These are phyloP conservation scores for Pyrgilauda ruficollis DNA, from an alignment of 2,113 vertebrate genomes.

Conservation along the genomic window DNA sequence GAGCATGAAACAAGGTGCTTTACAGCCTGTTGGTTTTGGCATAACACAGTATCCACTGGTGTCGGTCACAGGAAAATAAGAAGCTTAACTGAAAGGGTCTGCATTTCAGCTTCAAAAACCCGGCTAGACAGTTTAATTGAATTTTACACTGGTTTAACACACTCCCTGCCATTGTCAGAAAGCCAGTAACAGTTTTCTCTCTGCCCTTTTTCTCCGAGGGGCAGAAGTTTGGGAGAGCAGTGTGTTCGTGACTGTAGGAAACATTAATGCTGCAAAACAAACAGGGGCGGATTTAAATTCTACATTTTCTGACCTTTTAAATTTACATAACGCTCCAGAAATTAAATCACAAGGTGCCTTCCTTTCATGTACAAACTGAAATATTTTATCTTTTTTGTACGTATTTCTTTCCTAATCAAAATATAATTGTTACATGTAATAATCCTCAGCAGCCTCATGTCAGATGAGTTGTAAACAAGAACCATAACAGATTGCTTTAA, in stretches of 20 bases:
- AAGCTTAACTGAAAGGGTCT: slow-evolving; percentile 87
- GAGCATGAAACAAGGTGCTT: slow-evolving; percentile 88
- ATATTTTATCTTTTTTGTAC: slow-evolving; percentile 3
- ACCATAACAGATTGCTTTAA: slow-evolving; percentile 48
- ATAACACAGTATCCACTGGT: slow-evolving; percentile 84
- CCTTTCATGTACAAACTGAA: background rate
- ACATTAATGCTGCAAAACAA: slow-evolving; percentile 50
- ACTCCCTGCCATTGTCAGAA: slow-evolving; percentile 80
- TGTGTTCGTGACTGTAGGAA: slow-evolving; percentile 35
- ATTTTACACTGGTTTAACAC: slow-evolving; percentile 89
- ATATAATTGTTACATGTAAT: slow-evolving; percentile 55
- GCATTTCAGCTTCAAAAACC: slow-evolving; percentile 88
- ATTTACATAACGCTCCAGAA: background rate
- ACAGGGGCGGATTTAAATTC: slow-evolving; percentile 28
- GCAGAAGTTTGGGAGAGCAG: slow-evolving; percentile 72
- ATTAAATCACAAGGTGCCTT: slow-evolving; percentile 21
- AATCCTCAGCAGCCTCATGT: slow-evolving; percentile 14
- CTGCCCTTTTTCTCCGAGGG: slow-evolving; percentile 67
- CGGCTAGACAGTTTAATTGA: slow-evolving; percentile 88
- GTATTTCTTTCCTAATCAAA: slow-evolving; percentile 39
- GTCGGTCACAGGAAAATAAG: slow-evolving; percentile 86
- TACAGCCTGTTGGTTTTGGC: slow-evolving; percentile 89
- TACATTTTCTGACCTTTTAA: slow-evolving; percentile 24
- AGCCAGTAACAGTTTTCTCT: slow-evolving; percentile 79
- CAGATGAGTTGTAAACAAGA: slow-evolving; percentile 43